These are phyloP conservation scores for Enteromius paludinosus DNA, from an alignment of 2,797 vertebrate species.

Conservation along the genomic window DNA sequence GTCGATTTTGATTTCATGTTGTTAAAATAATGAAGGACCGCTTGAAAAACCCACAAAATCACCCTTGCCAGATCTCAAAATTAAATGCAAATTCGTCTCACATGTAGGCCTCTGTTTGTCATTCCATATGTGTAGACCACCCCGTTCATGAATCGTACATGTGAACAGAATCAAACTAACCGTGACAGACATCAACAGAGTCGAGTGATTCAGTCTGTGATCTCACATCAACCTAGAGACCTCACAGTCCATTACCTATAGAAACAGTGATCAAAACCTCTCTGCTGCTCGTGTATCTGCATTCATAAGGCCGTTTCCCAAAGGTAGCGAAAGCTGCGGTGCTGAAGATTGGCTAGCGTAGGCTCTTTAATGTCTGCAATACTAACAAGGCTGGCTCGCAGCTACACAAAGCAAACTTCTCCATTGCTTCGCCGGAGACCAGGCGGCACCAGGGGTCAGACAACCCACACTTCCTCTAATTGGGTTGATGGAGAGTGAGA, in stretches of 20 bases:
- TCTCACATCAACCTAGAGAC: constrained; percentile 8
- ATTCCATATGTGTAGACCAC: background rate
- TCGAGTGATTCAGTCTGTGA: constrained; percentile 13
- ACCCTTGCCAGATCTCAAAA: background rate
- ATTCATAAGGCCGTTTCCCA: constrained; percentile 24
- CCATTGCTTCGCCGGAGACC: constrained; percentile 42
- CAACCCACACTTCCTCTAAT: constrained; percentile 54
- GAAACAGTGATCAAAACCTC: constrained; percentile 40
- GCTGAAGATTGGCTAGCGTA: constrained; percentile 41
- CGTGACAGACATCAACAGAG: constrained; percentile 10
- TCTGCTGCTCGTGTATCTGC: constrained; percentile 18
- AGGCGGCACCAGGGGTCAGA: constrained; percentile 51
- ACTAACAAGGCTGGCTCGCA: constrained; percentile 49
- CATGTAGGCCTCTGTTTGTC: background rate
- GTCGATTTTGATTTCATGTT: background rate
- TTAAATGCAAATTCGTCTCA: constrained; percentile 18
- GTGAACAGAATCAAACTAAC: background rate
- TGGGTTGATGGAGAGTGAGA: constrained; percentile 55
- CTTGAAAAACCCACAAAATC: background rate
- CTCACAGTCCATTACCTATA: constrained; percentile 35
- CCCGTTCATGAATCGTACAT: background rate
- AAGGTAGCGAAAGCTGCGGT: constrained; percentile 13
- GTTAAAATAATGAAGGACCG: background rate
- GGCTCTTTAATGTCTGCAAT: constrained; percentile 51
- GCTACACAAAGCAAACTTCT: constrained; percentile 38